Evolutionary conservation across 2,888 invertebrate species (phyloP).

Genomic region (Dendrolimus houi): DNA sequence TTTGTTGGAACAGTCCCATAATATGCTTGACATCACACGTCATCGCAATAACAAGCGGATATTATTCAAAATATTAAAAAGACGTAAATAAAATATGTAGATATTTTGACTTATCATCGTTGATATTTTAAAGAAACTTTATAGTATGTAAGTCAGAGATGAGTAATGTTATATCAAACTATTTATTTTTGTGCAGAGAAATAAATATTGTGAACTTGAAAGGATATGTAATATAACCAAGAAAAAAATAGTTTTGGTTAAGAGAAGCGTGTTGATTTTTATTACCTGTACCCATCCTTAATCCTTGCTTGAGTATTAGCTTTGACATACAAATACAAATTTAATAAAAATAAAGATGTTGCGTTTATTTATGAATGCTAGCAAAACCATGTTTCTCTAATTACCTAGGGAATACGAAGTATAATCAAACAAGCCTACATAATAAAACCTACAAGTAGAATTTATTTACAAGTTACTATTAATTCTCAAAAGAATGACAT

Average conservation of each 20-base stretch:
- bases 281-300: slow-evolving; percentile 22
- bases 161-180: slow-evolving; percentile 27
- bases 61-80: slow-evolving; percentile 30
- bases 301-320: slow-evolving; percentile 31
- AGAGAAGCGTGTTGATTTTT: slow-evolving; percentile 64
- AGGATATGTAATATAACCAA: slow-evolving; percentile 35
- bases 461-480: too few relatives aligned
- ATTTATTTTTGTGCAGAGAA: slow-evolving; percentile 52
- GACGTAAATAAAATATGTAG: slow-evolving; percentile 34
- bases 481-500: too few relatives aligned
- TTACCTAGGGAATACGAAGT: too few relatives aligned
- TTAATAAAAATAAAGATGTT: not conserved
- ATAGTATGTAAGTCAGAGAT: slow-evolving; percentile 42
- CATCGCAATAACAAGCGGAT: slow-evolving; percentile 10
- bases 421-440: too few relatives aligned
- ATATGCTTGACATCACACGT: slow-evolving; percentile 14
- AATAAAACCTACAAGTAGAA: too few relatives aligned
- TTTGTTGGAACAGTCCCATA: slow-evolving; percentile 2
- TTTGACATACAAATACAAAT: slow-evolving; percentile 17
- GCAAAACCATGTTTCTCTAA: too few relatives aligned
- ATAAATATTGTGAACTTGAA: slow-evolving; percentile 44
- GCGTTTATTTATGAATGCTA: too few relatives aligned
- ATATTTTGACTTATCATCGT: slow-evolving; percentile 35
- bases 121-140: slow-evolving; percentile 46
- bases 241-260: slow-evolving; percentile 46